Percentiles rank a stretch among this genome's conserved stretches.
phyloP scores from a whole-genome alignment of 1,140 invertebrate species.

The Helicoverpa zea region DNA sequence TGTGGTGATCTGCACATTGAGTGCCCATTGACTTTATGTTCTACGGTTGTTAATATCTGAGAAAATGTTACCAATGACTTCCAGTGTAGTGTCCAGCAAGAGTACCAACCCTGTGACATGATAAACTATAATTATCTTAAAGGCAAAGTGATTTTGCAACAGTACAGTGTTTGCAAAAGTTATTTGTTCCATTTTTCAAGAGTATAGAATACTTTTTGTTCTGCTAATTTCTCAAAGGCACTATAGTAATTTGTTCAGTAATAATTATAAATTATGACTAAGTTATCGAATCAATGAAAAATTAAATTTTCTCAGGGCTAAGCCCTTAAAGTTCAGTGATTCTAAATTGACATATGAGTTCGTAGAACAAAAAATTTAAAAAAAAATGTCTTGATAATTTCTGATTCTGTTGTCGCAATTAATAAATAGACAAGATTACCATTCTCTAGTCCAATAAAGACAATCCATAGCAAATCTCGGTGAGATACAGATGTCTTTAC shows the following conservation, averaged over 20 bases:
- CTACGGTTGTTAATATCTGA: background rate
- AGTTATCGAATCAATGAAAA: conserved; percentile 29
- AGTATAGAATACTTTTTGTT: conserved; percentile 16
- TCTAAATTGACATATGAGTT: conserved; percentile 69
- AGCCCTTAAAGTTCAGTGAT: conserved; percentile 63
- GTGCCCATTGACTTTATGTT: conserved; percentile 6
- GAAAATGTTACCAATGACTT: background rate
- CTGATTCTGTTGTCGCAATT: conserved; percentile 63
- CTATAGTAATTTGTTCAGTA: conserved; percentile 21
- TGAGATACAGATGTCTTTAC: conserved; percentile 63
- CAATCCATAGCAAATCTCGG: conserved; percentile 65
- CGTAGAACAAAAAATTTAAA: conserved; percentile 71
- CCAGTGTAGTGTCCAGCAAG: background rate
- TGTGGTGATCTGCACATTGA: background rate
- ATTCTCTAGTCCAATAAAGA: conserved; percentile 83
- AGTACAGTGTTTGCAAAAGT: conserved; percentile 27
- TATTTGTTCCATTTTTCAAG: conserved; percentile 4
- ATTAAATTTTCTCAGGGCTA: conserved; percentile 57
- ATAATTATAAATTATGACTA: conserved; percentile 31
- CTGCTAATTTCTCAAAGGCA: conserved; percentile 11
- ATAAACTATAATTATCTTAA: conserved; percentile 8
- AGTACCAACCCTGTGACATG: background rate
- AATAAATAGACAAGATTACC: conserved; percentile 75
- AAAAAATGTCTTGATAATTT: conserved; percentile 58
- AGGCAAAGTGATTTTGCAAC: conserved; percentile 49